phyloP scores from a whole-genome alignment of 1,140 invertebrate species.

The Daktulosphaira vitifoliae region DNA sequence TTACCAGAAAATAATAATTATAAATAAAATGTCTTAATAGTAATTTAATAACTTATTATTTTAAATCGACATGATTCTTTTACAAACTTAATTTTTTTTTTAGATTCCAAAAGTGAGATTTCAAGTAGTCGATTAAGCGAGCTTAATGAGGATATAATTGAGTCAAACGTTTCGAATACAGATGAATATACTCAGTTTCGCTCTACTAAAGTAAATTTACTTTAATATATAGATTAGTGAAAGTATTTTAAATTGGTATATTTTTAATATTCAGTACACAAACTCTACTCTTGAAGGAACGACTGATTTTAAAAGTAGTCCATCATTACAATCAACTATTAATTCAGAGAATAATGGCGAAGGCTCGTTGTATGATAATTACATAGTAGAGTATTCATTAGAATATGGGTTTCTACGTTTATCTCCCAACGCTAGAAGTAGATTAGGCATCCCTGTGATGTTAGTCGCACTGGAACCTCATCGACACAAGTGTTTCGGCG shows the following conservation, averaged over 20 bases:
- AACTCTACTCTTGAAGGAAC: slow-evolving; percentile 12
- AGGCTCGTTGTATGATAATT: slow-evolving; percentile 57
- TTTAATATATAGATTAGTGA: background rate
- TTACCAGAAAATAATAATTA: too few species aligned
- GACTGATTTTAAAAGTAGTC: background rate
- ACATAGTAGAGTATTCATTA: slow-evolving; percentile 94
- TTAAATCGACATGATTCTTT: too few species aligned
- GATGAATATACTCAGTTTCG: slow-evolving; percentile 2
- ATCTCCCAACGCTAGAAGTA: slow-evolving; percentile 69
- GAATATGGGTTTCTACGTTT: slow-evolving; percentile 93
- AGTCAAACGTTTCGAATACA: background rate
- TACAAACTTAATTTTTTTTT: too few species aligned
- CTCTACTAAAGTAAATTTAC: slow-evolving; percentile 6
- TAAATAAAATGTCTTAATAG: too few species aligned
- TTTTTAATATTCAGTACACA: slow-evolving; percentile 1
- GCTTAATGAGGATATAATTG: background rate
- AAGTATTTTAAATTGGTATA: background rate
- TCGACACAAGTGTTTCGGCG: slow-evolving; percentile 86
- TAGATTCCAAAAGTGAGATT: background rate
- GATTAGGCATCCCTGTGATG: slow-evolving; percentile 84
- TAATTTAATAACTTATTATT: too few species aligned
- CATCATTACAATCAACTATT: background rate
- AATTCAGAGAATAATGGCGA: too few species aligned
- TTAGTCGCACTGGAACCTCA: slow-evolving; percentile 83
- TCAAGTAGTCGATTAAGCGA: background rate